A percentile compares a stretch with the other conserved stretches of the same genome.
These are phyloP conservation scores for Phalacrocorax carbo DNA, from an alignment of 2,113 vertebrate species.

Conservation along the genomic window DNA sequence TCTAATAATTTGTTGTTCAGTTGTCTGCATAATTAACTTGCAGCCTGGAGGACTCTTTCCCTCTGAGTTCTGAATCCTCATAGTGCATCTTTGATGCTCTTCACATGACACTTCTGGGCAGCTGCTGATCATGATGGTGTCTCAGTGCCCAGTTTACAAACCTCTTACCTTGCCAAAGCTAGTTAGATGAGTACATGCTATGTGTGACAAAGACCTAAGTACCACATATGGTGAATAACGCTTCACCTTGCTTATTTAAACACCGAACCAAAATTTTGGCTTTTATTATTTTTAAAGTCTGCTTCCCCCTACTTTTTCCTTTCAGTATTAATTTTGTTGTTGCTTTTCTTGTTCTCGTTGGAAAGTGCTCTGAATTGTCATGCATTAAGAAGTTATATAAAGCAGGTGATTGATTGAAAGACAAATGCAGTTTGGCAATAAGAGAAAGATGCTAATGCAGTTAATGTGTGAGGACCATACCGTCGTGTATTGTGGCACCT, in stretches of 20 bases:
- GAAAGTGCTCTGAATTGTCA: background rate
- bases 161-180: background rate
- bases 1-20: background rate
- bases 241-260: background rate
- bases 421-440: background rate
- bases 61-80: background rate
- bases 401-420: background rate
- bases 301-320: background rate
- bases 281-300: background rate
- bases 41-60: background rate
- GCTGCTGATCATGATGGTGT: background rate
- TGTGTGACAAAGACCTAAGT: background rate
- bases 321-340: background rate
- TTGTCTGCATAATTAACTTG: background rate
- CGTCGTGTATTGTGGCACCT: accelerated
- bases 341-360: background rate
- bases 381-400: background rate
- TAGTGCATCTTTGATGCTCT: background rate
- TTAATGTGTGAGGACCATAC: background rate
- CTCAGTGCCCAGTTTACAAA: background rate
- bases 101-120: background rate
- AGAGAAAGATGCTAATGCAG: background rate
- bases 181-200: background rate
- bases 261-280: background rate
- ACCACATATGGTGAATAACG: background rate